phyloP scores from a whole-genome alignment of 2,797 vertebrate genomes.

The Rhabdophis nuchalis region DNA sequence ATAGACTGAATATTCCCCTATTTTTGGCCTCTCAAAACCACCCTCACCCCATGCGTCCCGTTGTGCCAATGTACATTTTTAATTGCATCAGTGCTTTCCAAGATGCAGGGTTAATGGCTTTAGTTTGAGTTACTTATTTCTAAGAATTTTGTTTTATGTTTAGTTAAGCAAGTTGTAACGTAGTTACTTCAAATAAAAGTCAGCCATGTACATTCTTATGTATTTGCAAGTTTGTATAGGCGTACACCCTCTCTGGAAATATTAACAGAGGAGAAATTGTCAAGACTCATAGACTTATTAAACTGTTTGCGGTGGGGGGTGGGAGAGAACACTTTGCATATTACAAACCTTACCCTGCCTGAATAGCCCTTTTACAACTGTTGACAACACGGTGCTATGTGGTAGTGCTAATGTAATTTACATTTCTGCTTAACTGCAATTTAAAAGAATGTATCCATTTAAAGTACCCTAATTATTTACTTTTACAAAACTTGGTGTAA shows the following conservation, averaged over 20 bases:
- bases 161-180: neutral
- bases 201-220: neutral
- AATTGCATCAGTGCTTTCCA: neutral
- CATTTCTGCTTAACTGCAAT: conserved; percentile 5
- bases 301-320: neutral
- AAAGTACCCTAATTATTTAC: neutral
- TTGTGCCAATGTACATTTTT: neutral
- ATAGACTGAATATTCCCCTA: no score
- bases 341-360: neutral
- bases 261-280: neutral
- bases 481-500: neutral
- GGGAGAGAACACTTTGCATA: neutral
- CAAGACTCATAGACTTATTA: neutral
- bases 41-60: no score
- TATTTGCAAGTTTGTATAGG: neutral
- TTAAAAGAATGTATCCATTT: neutral
- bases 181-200: neutral
- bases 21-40: no score
- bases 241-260: neutral
- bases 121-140: neutral
- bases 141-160: neutral
- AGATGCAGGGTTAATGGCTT: neutral
- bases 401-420: neutral
- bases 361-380: neutral
- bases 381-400: neutral